Conservation (phyloP, 2,888 invertebrate species). For the Crematogaster levior region DNA sequence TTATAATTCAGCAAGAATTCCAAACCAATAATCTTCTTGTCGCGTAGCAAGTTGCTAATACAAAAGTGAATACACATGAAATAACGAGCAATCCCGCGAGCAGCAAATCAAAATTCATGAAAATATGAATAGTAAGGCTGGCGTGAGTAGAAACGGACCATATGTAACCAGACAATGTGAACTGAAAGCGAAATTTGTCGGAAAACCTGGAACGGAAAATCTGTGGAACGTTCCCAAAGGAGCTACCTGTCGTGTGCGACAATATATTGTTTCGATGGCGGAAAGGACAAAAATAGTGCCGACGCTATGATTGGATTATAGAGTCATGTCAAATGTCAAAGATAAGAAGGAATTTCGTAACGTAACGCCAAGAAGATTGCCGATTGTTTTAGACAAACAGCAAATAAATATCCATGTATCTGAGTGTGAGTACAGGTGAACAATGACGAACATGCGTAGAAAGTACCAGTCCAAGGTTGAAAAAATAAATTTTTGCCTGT, state of each 20-base stretch:
- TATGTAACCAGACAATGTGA: background rate
- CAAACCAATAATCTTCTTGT: slow-evolving; percentile 16
- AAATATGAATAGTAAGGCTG: slow-evolving; percentile 82
- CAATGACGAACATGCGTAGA: background rate
- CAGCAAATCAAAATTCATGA: slow-evolving; percentile 82
- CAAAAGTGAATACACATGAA: slow-evolving; percentile 49
- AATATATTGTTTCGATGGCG: slow-evolving; percentile 3
- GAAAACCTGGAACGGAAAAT: slow-evolving; percentile 36
- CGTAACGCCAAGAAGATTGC: background rate
- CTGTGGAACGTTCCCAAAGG: slow-evolving; percentile 20
- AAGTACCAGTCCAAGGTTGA: background rate
- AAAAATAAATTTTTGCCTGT: background rate
- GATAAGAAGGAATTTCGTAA: slow-evolving; percentile 8
- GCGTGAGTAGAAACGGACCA: background rate
- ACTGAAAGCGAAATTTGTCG: slow-evolving; percentile 23
- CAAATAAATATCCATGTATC: background rate
- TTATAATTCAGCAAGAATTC: slow-evolving; percentile 14
- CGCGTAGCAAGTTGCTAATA: slow-evolving; percentile 15
- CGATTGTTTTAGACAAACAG: background rate
- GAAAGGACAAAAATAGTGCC: background rate
- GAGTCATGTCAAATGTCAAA: background rate
- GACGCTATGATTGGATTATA: background rate
- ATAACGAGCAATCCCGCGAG: slow-evolving; percentile 78
- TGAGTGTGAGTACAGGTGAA: background rate
- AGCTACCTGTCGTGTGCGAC: slow-evolving; percentile 24